Conservation (phyloP, 2,113 vertebrate species). For the Diglossa brunneiventris region DNA sequence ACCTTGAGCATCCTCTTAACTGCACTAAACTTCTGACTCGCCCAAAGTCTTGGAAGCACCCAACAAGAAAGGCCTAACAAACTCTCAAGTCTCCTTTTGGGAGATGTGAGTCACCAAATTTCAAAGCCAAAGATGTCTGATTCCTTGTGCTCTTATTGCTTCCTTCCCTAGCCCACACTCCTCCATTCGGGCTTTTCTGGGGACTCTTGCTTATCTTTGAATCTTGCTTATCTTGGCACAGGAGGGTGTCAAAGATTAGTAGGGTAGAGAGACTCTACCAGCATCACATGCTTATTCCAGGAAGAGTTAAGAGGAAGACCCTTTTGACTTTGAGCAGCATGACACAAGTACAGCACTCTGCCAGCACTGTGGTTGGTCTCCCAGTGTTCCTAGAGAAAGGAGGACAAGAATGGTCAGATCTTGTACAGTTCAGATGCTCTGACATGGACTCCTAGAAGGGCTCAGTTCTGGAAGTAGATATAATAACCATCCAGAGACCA, state of each 20-base stretch:
- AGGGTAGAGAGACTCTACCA: not conserved
- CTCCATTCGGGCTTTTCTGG: not conserved
- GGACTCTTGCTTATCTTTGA: not conserved
- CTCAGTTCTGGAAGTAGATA: not conserved
- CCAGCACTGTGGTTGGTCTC: not conserved
- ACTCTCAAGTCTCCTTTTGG: not conserved
- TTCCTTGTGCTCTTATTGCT: accelerated
- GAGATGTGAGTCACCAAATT: not conserved
- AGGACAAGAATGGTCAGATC: not conserved
- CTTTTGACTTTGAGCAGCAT: not conserved
- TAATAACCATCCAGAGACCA: not conserved
- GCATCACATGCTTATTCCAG: not conserved
- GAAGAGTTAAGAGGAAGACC: not conserved
- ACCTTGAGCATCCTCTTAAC: too few relatives aligned
- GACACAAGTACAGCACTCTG: not conserved
- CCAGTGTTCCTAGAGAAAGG: not conserved
- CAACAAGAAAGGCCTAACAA: not conserved
- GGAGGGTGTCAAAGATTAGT: not conserved
- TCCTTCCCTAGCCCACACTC: not conserved
- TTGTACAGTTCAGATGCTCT: not conserved
- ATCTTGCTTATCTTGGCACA: not conserved
- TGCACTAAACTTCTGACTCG: too few relatives aligned
- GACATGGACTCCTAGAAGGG: not conserved
- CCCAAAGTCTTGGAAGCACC: not conserved
- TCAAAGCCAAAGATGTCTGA: not conserved